phyloP scores from a whole-genome alignment of 1,140 invertebrate species.

The Solen grandis region DNA sequence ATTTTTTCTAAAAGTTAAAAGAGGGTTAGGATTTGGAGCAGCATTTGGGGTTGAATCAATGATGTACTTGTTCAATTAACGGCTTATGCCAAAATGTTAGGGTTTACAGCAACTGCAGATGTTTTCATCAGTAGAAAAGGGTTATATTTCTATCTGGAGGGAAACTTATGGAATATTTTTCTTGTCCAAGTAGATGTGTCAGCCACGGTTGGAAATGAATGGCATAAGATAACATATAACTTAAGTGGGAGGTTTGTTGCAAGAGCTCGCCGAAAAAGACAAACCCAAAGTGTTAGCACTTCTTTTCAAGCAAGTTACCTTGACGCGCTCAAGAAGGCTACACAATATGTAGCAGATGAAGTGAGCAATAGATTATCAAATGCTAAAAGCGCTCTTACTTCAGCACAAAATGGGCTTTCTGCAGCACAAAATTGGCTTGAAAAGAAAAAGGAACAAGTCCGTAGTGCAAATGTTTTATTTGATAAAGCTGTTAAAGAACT shows the following conservation, averaged over 20 bases:
- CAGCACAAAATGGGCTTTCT: constrained; percentile 36
- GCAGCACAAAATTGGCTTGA: constrained; percentile 38
- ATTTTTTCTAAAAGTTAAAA: constrained; percentile 18
- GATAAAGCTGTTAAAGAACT: constrained; percentile 51
- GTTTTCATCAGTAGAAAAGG: constrained; percentile 16
- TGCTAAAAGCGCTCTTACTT: not conserved
- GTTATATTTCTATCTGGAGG: constrained; percentile 34
- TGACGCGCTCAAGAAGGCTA: not conserved
- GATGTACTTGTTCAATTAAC: constrained; percentile 24
- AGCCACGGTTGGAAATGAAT: constrained; percentile 23
- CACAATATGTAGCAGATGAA: constrained; percentile 9
- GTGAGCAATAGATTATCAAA: constrained; percentile 12
- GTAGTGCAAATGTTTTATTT: constrained; percentile 47
- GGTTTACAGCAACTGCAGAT: constrained; percentile 8
- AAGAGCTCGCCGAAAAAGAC: not conserved
- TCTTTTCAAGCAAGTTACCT: constrained; percentile 28
- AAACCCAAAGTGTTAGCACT: constrained; percentile 1
- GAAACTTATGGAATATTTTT: constrained; percentile 44
- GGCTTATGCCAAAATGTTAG: constrained; percentile 4
- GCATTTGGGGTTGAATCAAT: not conserved
- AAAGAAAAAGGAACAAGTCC: not conserved
- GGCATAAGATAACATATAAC: constrained; percentile 28
- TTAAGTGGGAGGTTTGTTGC: constrained; percentile 26
- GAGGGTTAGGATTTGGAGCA: constrained; percentile 13
- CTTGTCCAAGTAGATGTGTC: constrained; percentile 28